phyloP scores from a whole-genome alignment of 2,888 invertebrate genomes.

The Subacronicta megacephala region DNA sequence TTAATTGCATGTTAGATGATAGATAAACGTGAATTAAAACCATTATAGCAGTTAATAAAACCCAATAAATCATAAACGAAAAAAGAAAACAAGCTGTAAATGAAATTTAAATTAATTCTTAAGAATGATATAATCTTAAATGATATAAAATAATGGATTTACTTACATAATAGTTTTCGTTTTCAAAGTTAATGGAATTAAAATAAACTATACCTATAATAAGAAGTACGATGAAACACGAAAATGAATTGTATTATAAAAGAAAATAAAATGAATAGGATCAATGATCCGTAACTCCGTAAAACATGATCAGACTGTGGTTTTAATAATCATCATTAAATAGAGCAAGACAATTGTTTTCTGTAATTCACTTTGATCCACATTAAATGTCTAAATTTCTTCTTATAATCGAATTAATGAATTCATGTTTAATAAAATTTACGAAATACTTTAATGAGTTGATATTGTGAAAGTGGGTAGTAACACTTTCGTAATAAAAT shows the following conservation, averaged over 20 bases:
- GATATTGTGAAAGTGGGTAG: background rate
- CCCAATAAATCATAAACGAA: constrained; percentile 7
- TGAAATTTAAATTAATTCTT: constrained; percentile 16
- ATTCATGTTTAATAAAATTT: constrained; percentile 2
- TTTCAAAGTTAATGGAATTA: constrained; percentile 16
- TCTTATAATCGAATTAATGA: constrained; percentile 6
- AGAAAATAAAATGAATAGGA: constrained; percentile 19
- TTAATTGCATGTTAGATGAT: constrained; percentile 26
- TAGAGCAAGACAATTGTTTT: constrained; percentile 47
- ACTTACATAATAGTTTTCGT: constrained; percentile 9
- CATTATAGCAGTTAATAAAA: constrained; percentile 11
- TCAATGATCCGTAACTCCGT: constrained; percentile 25
- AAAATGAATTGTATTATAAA: constrained; percentile 14
- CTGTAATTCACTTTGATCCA: constrained; percentile 25
- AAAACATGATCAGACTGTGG: constrained; percentile 28
- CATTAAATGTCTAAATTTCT: constrained; percentile 30
- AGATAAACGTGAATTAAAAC: constrained; percentile 11
- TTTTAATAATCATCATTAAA: constrained; percentile 31
- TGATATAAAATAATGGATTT: constrained; percentile 1
- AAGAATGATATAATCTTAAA: constrained; percentile 16
- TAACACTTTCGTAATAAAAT: constrained; percentile 1
- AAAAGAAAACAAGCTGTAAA: background rate
- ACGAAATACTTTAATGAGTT: too few relatives aligned
- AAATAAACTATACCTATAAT: too few relatives aligned
- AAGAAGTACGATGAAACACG: constrained; percentile 1